phyloP scores from a whole-genome alignment of 1,140 invertebrate species.

The Drosophila sucinea region DNA sequence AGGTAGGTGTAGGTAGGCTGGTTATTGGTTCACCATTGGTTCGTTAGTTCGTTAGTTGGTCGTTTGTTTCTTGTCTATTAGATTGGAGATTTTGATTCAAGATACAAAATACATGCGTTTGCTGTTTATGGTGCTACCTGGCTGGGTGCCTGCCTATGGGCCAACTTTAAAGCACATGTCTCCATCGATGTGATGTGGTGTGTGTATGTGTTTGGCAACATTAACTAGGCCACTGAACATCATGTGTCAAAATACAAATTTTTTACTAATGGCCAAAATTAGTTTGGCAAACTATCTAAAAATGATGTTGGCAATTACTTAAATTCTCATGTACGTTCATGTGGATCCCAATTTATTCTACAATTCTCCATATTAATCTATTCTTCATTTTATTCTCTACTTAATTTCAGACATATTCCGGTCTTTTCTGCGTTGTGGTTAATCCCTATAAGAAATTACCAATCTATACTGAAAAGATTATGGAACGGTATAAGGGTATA shows the following conservation, averaged over 20 bases:
- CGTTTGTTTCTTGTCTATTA: constrained; percentile 19
- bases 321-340: neutral
- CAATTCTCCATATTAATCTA: neutral
- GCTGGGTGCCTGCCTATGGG: constrained; percentile 4
- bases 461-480: constrained; percentile 99
- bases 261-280: constrained; percentile 4
- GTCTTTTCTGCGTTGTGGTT: constrained; percentile 99
- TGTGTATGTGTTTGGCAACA: constrained; percentile 41
- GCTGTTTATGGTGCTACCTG: constrained; percentile 55
- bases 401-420: constrained; percentile 96
- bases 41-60: neutral
- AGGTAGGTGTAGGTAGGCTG: constrained; percentile 13
- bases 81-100: constrained; percentile 45
- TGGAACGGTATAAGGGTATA: constrained; percentile 99
- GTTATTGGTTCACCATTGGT: constrained; percentile 48
- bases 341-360: too few species aligned
- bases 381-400: constrained; percentile 28
- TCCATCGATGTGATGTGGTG: constrained; percentile 27
- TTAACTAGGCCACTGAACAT: constrained; percentile 76
- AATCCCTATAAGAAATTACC: constrained; percentile 99
- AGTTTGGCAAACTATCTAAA: neutral
- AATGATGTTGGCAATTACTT: neutral
- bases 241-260: constrained; percentile 22
- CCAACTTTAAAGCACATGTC: constrained; percentile 68
- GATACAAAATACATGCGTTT: constrained; percentile 55